Conservation (phyloP, 2,797 vertebrate species). For the Cossypha niveicapilla region DNA sequence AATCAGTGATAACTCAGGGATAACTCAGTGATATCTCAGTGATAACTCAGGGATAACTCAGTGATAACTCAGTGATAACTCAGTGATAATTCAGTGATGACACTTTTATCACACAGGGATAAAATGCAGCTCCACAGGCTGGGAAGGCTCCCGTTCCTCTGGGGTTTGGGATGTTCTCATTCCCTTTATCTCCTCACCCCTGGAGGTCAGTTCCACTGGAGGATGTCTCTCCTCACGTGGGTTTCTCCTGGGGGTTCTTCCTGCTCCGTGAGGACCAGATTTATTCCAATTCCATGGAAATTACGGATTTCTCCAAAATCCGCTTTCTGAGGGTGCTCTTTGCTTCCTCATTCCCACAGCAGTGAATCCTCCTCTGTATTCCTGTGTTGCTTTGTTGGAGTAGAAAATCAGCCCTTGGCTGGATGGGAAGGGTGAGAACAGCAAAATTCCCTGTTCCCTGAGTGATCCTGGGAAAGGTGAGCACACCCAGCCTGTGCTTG, state of each 20-base stretch:
- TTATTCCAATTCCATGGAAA: not conserved
- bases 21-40: not conserved
- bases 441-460: not conserved
- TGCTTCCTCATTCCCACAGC: not conserved
- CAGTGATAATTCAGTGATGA: not conserved
- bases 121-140: not conserved
- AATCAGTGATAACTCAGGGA: not conserved
- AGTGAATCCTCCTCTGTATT: not conserved
- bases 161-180: not conserved
- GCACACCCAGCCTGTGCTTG: not conserved
- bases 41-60: not conserved
- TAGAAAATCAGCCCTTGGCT: not conserved
- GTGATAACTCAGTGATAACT: not conserved
- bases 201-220: not conserved
- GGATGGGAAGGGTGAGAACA: not conserved
- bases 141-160: not conserved
- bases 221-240: not conserved
- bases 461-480: not conserved
- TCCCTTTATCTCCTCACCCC: not conserved
- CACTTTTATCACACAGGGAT: too few relatives aligned
- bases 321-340: not conserved
- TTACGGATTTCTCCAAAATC: not conserved
- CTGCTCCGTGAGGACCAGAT: not conserved
- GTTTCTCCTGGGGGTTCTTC: not conserved
- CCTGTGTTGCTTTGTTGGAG: not conserved